These are phyloP conservation scores for Sanderia malayensis DNA, from an alignment of 30 jellyfish, hydroid and myxozoan genomes.

Conservation along the genomic window DNA sequence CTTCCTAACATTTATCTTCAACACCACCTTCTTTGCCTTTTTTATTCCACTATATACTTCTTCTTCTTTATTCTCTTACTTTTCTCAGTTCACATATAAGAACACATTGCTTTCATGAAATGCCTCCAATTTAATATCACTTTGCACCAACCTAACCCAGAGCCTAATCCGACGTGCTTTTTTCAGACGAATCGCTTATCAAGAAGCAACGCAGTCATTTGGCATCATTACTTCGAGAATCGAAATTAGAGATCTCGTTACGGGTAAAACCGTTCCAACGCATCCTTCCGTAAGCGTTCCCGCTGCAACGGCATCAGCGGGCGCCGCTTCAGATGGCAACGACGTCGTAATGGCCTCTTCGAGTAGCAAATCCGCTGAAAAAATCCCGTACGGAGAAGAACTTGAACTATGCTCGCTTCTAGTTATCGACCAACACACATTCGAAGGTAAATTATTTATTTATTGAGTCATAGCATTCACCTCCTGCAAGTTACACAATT, in stretches of 20 bases:
- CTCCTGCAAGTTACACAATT: no score
- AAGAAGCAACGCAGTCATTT: conserved; percentile 92
- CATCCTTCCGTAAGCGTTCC: conserved; percentile 92
- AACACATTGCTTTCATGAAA: no score
- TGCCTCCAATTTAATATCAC: no score
- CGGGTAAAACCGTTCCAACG: conserved; percentile 69
- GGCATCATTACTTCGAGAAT: conserved; percentile 85
- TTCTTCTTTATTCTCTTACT: no score
- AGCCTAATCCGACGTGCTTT: no score
- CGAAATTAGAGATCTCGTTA: conserved; percentile 68
- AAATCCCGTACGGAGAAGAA: conserved; percentile 68
- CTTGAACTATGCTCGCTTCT: conserved; percentile 78
- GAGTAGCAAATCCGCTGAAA: conserved; percentile 71
- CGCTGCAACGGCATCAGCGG: conserved; percentile 66
- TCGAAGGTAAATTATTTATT: conserved; percentile 88
- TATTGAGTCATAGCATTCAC: no score
- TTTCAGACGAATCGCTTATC: conserved; percentile 90
- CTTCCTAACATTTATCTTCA: no score
- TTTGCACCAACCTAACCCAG: no score
- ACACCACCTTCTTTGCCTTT: no score
- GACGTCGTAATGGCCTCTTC: conserved; percentile 66
- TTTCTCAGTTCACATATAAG: no score
- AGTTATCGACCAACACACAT: conserved; percentile 89
- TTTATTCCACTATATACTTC: no score
- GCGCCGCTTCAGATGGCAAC: conserved; percentile 55